These are phyloP conservation scores for Drosophila saltans DNA, from an alignment of 1,140 invertebrate genomes.

Conservation along the genomic window DNA sequence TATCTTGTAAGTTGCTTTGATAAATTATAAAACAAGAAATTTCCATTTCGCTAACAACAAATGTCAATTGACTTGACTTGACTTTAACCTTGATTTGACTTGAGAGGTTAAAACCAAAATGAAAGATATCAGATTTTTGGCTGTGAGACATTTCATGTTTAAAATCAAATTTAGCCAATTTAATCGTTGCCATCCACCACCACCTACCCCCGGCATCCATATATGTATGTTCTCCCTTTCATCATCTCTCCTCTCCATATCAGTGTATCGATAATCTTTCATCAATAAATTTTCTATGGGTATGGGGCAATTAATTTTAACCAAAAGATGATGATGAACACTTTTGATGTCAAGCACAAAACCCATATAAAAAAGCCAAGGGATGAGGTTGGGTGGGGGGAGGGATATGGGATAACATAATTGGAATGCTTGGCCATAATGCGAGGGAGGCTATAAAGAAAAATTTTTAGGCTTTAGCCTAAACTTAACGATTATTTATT, in stretches of 20 bases:
- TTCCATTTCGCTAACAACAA: constrained; percentile 42
- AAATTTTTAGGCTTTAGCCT: not conserved
- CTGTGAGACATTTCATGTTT: not conserved
- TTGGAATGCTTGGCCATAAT: constrained; percentile 4
- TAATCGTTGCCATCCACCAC: not conserved
- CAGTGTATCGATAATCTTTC: not conserved
- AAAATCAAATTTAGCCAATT: constrained; percentile 3
- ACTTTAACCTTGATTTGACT: constrained; percentile 4
- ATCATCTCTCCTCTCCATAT: not conserved
- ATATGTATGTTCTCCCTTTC: not conserved
- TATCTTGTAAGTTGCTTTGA: not conserved
- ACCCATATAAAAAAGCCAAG: not conserved
- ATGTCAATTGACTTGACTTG: constrained; percentile 46
- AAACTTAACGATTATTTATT: constrained; percentile 11
- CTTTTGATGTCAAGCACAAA: not conserved
- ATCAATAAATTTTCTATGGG: constrained; percentile 1
- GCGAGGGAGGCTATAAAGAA: not conserved
- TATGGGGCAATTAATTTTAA: not conserved
- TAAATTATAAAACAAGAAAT: constrained; percentile 56
- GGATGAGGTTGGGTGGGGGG: not conserved
- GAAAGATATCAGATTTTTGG: no score
- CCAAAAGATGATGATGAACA: constrained; percentile 6
- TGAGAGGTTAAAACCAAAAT: not conserved
- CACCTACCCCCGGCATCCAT: not conserved
- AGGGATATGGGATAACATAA: not conserved